A percentile compares a stretch with the other conserved stretches of the same genome.
These are phyloP conservation scores for Epinotia demarniana DNA, from an alignment of 2,888 invertebrate genomes.

Conservation along the genomic window DNA sequence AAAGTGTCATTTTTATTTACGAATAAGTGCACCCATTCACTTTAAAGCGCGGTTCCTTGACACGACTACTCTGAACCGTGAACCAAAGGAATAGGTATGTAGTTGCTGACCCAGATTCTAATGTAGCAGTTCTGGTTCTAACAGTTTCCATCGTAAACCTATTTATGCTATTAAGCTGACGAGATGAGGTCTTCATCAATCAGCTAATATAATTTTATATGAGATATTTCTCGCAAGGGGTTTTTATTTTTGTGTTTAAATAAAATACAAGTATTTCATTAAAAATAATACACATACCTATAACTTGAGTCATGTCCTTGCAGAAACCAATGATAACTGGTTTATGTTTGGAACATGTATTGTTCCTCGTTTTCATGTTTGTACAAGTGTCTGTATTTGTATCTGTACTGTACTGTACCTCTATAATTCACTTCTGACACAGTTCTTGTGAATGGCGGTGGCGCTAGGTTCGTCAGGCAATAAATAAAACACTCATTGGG, in stretches of 20 bases:
- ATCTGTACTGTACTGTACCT: not conserved
- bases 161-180: not conserved
- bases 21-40: not conserved
- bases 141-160: not conserved
- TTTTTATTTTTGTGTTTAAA: no score
- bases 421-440: slow-evolving; percentile 27
- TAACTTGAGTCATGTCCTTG: slow-evolving; percentile 48
- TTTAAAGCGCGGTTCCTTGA: slow-evolving; percentile 36
- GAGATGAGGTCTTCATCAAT: not conserved
- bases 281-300: slow-evolving; percentile 44
- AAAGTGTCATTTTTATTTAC: not conserved
- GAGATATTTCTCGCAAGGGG: no score
- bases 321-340: slow-evolving; percentile 44
- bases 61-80: slow-evolving; percentile 60
- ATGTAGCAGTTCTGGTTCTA: slow-evolving; percentile 46
- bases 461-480: not conserved
- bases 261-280: not conserved
- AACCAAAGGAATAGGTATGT: slow-evolving; percentile 61
- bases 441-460: slow-evolving; percentile 31
- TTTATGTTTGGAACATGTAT: slow-evolving; percentile 39
- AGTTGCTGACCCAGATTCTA: slow-evolving; percentile 62
- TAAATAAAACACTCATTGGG: not conserved
- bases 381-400: slow-evolving; percentile 40
- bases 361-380: slow-evolving; percentile 37
- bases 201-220: no score